Evolutionary conservation across 1,140 invertebrate species (phyloP), one percentile per base, ranked within the genome.

Genomic region (Drosophila ananassae): DNA sequence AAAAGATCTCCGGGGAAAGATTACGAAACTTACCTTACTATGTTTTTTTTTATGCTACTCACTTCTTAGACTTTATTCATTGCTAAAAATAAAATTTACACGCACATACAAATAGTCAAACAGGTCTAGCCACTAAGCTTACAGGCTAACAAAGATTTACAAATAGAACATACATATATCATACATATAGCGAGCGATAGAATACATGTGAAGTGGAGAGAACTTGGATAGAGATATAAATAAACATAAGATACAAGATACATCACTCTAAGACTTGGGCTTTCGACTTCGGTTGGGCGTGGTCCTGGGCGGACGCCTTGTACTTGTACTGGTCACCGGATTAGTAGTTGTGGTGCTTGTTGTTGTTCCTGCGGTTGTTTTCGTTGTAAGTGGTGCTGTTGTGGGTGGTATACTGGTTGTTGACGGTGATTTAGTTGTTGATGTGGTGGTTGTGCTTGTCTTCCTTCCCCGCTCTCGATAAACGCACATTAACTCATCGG

Each of bases 401-500:
- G 73, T 47, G 22, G 61, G 58, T 41, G 47, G 17, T 46, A 53
- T 54, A 12, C 61, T 39, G 39, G 75, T 47, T n/a, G 54, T 37
- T 9, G 59, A 53, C 10, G 71, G 62, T 41, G 48, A 53, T 30
- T 44, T 44, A 3, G 56, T 61, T 8, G 56, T 62, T 21, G 46
- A 77, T 32, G 5, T 44, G 39, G 39, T 41, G 41, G 64, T 66
- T 2, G 63, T 34, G 21, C 44, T 37, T 6, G 55, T 51, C 17
- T 60, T 63, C 12, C 53, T 89, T 7, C 61, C 59, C 41, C 81
- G 73, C n/a, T 91, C 90, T 1, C 90, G 71, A 52, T 92, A 92
- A 28, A 89, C 76, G 73, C 94, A 95, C 83, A 94, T 94, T 48
- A 94, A 92, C 73, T 95, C 94, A 73, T 95, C 94, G 5, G 94